Conservation (phyloP, 2,113 vertebrate species). For the Gavia stellata region DNA sequence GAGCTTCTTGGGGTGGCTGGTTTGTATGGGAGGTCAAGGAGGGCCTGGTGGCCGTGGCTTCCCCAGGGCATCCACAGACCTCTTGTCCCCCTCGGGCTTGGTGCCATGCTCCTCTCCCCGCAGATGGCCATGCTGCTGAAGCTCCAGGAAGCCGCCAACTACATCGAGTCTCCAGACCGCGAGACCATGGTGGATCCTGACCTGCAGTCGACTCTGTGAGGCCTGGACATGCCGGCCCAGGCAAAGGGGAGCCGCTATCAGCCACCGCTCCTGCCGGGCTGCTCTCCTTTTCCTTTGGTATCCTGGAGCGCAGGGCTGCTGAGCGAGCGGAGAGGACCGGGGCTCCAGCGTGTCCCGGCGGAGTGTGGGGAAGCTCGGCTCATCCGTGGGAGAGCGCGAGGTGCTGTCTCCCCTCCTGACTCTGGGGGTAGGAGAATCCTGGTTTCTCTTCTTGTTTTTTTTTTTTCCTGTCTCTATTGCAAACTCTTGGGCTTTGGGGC, state of each 20-base stretch:
- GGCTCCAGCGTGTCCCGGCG: not conserved
- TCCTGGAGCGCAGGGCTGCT: not conserved
- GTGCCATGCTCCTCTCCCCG: not conserved
- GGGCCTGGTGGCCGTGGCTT: not conserved
- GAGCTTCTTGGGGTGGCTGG: not conserved
- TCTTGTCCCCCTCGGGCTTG: fast-evolving
- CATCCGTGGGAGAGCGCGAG: not conserved
- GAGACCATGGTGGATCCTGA: constrained; percentile 85
- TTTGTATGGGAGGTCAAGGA: not conserved
- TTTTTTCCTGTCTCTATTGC: constrained; percentile 48
- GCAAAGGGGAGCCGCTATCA: constrained; percentile 15
- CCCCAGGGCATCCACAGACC: fast-evolving
- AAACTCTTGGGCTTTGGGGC: constrained; percentile 57
- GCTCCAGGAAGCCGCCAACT: constrained; percentile 96
- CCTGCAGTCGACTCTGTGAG: constrained; percentile 82
- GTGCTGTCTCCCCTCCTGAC: not conserved
- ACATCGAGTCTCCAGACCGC: constrained; percentile 91
- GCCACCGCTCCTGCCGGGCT: not conserved
- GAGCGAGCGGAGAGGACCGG: not conserved
- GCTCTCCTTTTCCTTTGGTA: constrained; percentile 31
- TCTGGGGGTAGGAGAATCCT: constrained; percentile 58
- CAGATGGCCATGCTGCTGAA: constrained; percentile 99
- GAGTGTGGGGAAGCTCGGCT: constrained; percentile 8
- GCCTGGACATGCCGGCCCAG: not conserved
- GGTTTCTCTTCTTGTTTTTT: constrained; percentile 44